Conservation (phyloP, 2,113 vertebrate species). For the Poicephalus gulielmi region DNA sequence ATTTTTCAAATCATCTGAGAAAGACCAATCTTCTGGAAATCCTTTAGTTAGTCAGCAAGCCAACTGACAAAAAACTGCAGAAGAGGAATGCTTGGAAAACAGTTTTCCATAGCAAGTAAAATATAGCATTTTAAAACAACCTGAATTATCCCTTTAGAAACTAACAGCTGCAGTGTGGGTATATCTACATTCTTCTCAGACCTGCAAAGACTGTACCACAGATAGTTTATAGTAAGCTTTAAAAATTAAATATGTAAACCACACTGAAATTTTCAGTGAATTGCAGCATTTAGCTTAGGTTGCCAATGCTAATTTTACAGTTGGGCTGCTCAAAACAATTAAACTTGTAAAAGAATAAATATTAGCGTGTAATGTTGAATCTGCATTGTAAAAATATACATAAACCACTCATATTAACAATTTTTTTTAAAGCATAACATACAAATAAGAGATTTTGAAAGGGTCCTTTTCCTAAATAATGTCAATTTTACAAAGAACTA, state of each 20-base stretch:
- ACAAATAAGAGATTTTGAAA: not conserved
- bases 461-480: not conserved
- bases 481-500: not conserved
- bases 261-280: not conserved
- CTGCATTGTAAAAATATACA: not conserved
- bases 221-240: not conserved
- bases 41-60: not conserved
- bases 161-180: not conserved
- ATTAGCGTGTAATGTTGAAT: not conserved
- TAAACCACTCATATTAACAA: not conserved
- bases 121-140: not conserved
- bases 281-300: not conserved
- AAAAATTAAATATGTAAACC: not conserved
- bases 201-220: not conserved
- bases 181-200: not conserved
- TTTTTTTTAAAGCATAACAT: accelerated
- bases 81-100: not conserved
- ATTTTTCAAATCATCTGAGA: not conserved
- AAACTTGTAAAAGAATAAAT: not conserved
- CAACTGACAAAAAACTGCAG: not conserved
- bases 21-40: not conserved
- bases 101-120: not conserved
- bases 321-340: not conserved
- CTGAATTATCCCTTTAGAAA: not conserved
- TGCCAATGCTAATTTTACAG: not conserved